Conservation (phyloP, 1,140 invertebrate genomes). For the Zaprionus capensis region DNA sequence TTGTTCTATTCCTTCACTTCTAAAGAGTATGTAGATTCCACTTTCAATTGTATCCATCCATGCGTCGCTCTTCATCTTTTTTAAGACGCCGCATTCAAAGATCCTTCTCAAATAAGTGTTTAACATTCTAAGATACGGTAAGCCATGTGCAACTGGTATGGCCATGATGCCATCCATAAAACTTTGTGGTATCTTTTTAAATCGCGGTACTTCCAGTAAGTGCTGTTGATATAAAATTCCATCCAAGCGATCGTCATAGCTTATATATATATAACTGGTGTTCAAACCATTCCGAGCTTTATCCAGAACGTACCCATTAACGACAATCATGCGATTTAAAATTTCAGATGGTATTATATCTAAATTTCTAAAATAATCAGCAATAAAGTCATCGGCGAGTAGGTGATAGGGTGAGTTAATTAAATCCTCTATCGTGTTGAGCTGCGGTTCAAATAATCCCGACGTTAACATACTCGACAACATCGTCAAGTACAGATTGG, state of each 20-base stretch:
- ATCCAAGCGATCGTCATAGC: slow-evolving; percentile 48
- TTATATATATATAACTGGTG: slow-evolving; percentile 36
- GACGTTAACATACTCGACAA: slow-evolving; percentile 65
- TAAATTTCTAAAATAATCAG: background rate
- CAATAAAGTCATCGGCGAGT: slow-evolving; percentile 32
- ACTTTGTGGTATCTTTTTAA: slow-evolving; percentile 24
- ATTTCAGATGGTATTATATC: slow-evolving; percentile 14
- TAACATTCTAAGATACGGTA: slow-evolving; percentile 47
- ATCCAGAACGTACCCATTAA: background rate
- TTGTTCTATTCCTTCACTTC: background rate
- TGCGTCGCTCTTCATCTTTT: slow-evolving; percentile 49
- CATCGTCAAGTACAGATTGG: slow-evolving; percentile 57
- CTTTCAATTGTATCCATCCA: slow-evolving; percentile 30
- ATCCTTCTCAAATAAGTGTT: slow-evolving; percentile 47
- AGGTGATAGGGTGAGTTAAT: slow-evolving; percentile 33
- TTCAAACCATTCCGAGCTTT: slow-evolving; percentile 37
- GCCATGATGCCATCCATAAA: slow-evolving; percentile 25
- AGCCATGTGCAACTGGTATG: slow-evolving; percentile 12
- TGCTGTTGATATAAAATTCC: slow-evolving; percentile 53
- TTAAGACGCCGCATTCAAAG: slow-evolving; percentile 47
- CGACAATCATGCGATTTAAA: background rate
- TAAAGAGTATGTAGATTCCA: slow-evolving; percentile 17
- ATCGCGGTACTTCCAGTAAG: slow-evolving; percentile 50
- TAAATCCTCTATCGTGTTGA: slow-evolving; percentile 47
- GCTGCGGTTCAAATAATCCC: slow-evolving; percentile 53